Base-by-base conservation (phyloP, 2,797 vertebrate species). In the Melanotaenia trifasciata region DNA sequence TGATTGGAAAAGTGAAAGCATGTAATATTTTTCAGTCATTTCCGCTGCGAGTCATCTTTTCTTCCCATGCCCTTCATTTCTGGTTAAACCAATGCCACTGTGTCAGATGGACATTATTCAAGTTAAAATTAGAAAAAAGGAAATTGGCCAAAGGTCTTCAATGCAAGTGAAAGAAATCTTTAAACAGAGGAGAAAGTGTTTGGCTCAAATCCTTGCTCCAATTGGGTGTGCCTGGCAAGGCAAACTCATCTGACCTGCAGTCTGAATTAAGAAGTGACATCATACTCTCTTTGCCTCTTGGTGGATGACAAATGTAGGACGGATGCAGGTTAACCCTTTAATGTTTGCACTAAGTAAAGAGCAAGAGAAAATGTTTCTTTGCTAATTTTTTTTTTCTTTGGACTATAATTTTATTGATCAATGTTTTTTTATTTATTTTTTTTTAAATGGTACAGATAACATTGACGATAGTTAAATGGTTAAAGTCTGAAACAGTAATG, bases 21-120 rank as follows among this genome's bases (percentile, higher is more conserved):
- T 0, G 40, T 69, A 70, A 76, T 84, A 24, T 67, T 75, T 85
- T 83, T 56, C 61, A 78, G 58, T 32, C 61, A 76, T 83, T 82
- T 79, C 66, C 47, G 18, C 70, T 50, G 26, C 56, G 32, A 26
- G 59, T 58, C 57, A 35, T 28, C 24, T 36, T 61, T 64, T 50
- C 58, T 45, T 58, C 3, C 0, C 4, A 0, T 10, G 14, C 26
- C 12, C 47, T 8, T 51, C 63, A 9, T 50, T 38, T 26, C 47
- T 35, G 36, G 18, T 67, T 13, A 30, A 26, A 62, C 43, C 7
- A 1, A 20, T 45, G 67, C 69, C 58, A 47, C 58, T 2, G 24
- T 1, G 13, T 69, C 57, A 67, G 58, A 54, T 0, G 43, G 47
- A 60, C 56, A 38, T 67, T 2, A 57, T 50, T 33, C 14, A 26